Percentiles rank a stretch among this genome's conserved stretches.
phyloP scores from a whole-genome alignment of 2,797 vertebrate species.

The Chloroceryle amazona region DNA sequence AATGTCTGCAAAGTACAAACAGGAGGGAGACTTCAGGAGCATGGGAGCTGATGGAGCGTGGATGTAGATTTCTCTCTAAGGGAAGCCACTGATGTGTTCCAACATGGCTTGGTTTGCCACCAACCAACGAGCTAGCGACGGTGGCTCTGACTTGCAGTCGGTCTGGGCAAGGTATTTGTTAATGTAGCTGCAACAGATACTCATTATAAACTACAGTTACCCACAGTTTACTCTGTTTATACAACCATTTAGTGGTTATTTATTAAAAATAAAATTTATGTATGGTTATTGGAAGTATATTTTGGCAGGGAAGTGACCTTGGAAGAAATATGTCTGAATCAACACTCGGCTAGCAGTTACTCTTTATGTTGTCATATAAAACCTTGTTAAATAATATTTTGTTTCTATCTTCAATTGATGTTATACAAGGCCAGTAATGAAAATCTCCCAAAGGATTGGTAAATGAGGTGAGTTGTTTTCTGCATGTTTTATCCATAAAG shows the following conservation, averaged over 20 bases:
- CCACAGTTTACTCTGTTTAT: constrained; percentile 82
- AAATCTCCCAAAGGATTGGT: constrained; percentile 56
- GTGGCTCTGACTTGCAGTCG: constrained; percentile 40
- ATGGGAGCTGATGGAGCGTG: constrained; percentile 58
- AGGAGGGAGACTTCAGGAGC: constrained; percentile 19
- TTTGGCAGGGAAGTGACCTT: constrained; percentile 79
- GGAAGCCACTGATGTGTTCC: constrained; percentile 70
- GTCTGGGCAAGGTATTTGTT: constrained; percentile 63
- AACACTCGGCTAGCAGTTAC: constrained; percentile 73
- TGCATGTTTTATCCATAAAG: neutral
- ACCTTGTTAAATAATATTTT: constrained; percentile 84
- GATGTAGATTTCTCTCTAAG: constrained; percentile 61
- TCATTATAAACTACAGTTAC: constrained; percentile 79
- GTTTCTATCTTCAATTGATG: constrained; percentile 75
- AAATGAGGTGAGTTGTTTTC: constrained; percentile 36
- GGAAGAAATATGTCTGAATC: constrained; percentile 77
- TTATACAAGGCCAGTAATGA: constrained; percentile 75
- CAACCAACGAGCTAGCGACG: constrained; percentile 51
- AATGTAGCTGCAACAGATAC: constrained; percentile 76
- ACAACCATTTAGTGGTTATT: constrained; percentile 83
- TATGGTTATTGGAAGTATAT: constrained; percentile 82
- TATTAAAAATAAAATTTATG: constrained; percentile 86
- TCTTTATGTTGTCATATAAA: constrained; percentile 79
- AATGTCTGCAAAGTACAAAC: constrained; percentile 53
- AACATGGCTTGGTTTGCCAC: constrained; percentile 64